phyloP scores from a whole-genome alignment of 2,797 vertebrate species.

The Pseudochaenichthys georgianus region DNA sequence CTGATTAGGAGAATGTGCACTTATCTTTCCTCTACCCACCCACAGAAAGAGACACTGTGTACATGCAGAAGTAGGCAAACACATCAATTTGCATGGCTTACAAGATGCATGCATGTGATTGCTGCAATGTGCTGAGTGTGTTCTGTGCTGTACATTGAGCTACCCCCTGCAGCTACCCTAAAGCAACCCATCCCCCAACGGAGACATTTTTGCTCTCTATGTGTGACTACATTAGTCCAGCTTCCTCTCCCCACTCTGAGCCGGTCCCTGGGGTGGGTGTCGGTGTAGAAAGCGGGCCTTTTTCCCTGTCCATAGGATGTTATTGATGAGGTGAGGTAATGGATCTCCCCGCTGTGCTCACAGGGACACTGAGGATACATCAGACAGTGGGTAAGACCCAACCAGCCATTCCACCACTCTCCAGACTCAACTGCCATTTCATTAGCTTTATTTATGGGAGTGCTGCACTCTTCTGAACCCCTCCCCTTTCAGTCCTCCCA shows the following conservation, averaged over 20 bases:
- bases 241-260: conserved; percentile 69
- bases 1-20: conserved; percentile 21
- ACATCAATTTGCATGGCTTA: conserved; percentile 33
- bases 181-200: conserved; percentile 72
- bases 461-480: conserved; percentile 76
- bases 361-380: conserved; percentile 86
- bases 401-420: conserved; percentile 83
- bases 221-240: conserved; percentile 71
- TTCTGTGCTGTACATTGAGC: conserved; percentile 48
- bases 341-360: conserved; percentile 83
- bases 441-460: conserved; percentile 89
- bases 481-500: conserved; percentile 67
- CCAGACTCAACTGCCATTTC: conserved; percentile 85
- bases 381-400: conserved; percentile 83
- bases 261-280: conserved; percentile 79
- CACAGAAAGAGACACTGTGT: conserved; percentile 26
- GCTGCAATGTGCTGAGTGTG: conserved; percentile 54
- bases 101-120: conserved; percentile 31
- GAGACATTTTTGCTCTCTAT: conserved; percentile 70
- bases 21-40: conserved; percentile 42
- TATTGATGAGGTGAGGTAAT: conserved; percentile 86
- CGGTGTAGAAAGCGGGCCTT: conserved; percentile 75
- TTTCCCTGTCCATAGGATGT: conserved; percentile 77
- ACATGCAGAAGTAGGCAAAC: conserved; percentile 26
- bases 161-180: conserved; percentile 41